These are phyloP conservation scores for Campoplex capitator DNA, from an alignment of 2,888 invertebrate genomes.

Conservation along the genomic window DNA sequence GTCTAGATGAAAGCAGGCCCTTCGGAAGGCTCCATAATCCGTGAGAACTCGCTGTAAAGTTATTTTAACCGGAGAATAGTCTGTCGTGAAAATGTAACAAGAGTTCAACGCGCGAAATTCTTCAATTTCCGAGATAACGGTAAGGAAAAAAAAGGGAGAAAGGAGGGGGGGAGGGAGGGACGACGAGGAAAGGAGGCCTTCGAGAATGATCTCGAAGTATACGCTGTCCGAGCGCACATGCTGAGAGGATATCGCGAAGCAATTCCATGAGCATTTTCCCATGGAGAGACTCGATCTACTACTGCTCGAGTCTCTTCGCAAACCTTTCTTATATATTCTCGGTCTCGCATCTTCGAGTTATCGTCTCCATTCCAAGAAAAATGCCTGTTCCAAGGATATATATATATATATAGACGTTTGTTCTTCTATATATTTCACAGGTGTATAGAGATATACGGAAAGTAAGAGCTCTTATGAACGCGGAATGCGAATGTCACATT, in stretches of 20 bases:
- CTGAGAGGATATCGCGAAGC: constrained; percentile 71
- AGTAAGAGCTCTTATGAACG: constrained; percentile 22
- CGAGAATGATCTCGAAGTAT: constrained; percentile 60
- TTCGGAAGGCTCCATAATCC: constrained; percentile 16
- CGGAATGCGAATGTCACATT: constrained; percentile 54
- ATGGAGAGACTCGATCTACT: background rate
- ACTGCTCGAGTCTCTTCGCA: constrained; percentile 4
- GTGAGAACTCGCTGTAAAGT: background rate
- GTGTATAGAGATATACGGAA: background rate
- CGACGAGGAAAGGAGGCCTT: background rate
- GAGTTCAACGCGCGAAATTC: constrained; percentile 32
- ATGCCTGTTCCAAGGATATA: constrained; percentile 23
- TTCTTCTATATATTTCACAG: background rate
- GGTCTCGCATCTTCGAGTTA: constrained; percentile 40
- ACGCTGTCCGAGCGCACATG: constrained; percentile 53
- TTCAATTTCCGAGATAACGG: constrained; percentile 53
- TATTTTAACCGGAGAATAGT: constrained; percentile 9
- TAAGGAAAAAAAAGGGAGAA: no score
- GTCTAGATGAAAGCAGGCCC: background rate
- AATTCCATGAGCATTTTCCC: constrained; percentile 70
- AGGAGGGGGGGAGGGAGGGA: background rate
- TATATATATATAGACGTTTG: background rate
- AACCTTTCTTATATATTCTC: constrained; percentile 36
- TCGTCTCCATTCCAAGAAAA: constrained; percentile 46
- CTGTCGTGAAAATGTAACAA: background rate